Base-by-base conservation (phyloP, 2,113 vertebrate genomes). In the Mirza zaza region DNA sequence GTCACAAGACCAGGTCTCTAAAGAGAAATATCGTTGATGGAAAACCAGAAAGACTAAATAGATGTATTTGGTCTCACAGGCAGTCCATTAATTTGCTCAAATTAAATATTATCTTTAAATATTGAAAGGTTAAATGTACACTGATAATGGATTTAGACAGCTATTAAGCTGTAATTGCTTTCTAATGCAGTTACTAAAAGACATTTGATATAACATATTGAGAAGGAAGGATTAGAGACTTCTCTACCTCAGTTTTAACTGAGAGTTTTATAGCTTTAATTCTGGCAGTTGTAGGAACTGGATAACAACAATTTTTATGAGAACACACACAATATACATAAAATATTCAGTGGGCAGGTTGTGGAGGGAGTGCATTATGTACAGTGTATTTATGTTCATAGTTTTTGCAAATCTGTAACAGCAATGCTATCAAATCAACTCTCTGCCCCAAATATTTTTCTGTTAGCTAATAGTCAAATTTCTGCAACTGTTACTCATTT, bases 61-160 rank as follows among this genome's bases (percentile, higher is more conserved):
- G 98, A 99, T 98, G 98, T 98, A 98, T 98, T 98, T 98, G 98
- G 98, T 98, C 98, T 99, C 98, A 92, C 98, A 98, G 98, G 98
- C 98, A 98, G 98, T 98, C 98, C 98, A 99, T 99, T 99, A 99
- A 98, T 99, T 99, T 98, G 98, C 98, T 98, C 98, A 98, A 99
- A 99, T 99, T 99, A 99, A 99, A 99, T 99, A 99, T 99, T 99
- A 99, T 99, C 99, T 99, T 99, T 99, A 99, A 99, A 99, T 99
- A 99, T 99, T 99, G 99, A 99, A 99, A 99, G 99, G 99, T 99
- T 99, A 99, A 99, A 99, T 99, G 99, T 99, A 99, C 99, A 99
- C 99, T 97, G 98, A 99, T 99, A 99, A 99, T 99, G 99, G 98
- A 98, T 99, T 99, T 99, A 99, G 99, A 99, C 98, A 99, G 99